Conservation (phyloP, 2,797 vertebrate species). For the Leptatherina wallacei region DNA sequence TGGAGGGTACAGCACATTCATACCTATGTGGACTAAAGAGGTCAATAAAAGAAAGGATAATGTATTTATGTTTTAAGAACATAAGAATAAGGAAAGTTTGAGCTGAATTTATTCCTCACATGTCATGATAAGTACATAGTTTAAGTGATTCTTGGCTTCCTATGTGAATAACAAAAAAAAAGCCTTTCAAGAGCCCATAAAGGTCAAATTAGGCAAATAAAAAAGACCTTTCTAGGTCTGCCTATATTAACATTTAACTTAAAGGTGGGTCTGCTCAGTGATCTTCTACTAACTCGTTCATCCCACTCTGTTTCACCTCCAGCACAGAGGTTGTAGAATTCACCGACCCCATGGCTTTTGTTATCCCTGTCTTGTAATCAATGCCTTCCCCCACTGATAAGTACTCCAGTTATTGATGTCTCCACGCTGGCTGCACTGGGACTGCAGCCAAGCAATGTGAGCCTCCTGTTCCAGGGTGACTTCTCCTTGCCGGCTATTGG, state of each 20-base stretch:
- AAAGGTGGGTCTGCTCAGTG: conserved; percentile 55
- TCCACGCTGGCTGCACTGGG: conserved; percentile 70
- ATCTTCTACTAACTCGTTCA: conserved; percentile 56
- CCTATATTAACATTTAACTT: conserved; percentile 73
- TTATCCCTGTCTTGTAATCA: conserved; percentile 74
- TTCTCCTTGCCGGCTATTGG: conserved; percentile 72
- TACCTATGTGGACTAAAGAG: conserved; percentile 14
- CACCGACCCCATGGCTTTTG: conserved; percentile 57
- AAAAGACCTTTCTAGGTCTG: conserved; percentile 41
- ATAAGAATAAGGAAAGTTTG: background rate
- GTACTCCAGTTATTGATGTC: conserved; percentile 79
- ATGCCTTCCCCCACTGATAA: conserved; percentile 69
- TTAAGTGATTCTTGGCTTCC: conserved; percentile 23
- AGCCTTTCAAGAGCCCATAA: conserved; percentile 46
- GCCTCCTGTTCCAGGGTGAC: conserved; percentile 67
- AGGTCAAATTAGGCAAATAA: conserved; percentile 44
- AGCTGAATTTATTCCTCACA: background rate
- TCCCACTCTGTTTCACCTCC: conserved; percentile 59
- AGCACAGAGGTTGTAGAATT: conserved; percentile 60
- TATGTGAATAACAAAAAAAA: conserved; percentile 48
- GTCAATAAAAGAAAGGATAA: conserved; percentile 20
- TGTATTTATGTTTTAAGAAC: conserved; percentile 5
- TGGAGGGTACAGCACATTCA: conserved; percentile 28
- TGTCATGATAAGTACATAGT: conserved; percentile 8
- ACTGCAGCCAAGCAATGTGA: conserved; percentile 71